A percentile compares a stretch with the other conserved stretches of the same genome.
Conservation (phyloP, 2,113 vertebrate genomes). For the Xenopus tropicalis region DNA sequence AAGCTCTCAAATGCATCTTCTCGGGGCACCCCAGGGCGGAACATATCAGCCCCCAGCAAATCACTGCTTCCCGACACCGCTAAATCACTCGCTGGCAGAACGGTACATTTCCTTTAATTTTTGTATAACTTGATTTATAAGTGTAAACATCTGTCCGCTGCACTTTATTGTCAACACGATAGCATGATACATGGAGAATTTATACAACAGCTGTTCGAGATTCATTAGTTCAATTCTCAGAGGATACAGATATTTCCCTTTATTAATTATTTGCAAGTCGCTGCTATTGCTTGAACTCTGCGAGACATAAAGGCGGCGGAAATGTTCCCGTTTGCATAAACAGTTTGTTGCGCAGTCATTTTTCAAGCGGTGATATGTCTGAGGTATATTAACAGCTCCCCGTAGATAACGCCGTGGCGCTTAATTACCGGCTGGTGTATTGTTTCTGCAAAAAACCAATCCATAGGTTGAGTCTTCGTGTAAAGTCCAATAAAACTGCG, state of each 20-base stretch:
- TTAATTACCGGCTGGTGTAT: background rate
- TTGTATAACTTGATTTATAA: conserved; percentile 65
- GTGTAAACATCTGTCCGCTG: conserved; percentile 68
- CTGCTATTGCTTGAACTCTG: conserved; percentile 11
- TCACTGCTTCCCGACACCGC: background rate
- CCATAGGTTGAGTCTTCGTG: background rate
- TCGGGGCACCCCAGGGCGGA: too few relatives aligned
- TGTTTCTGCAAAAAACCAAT: background rate
- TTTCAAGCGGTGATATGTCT: background rate
- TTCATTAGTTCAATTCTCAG: conserved; percentile 69
- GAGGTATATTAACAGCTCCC: background rate
- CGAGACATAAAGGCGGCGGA: conserved; percentile 32
- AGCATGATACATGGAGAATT: conserved; percentile 58
- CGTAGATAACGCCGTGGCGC: conserved; percentile 1
- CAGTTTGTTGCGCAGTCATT: conserved; percentile 14
- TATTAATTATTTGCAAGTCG: conserved; percentile 65
- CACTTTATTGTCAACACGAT: conserved; percentile 68
- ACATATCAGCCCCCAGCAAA: background rate
- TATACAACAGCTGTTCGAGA: conserved; percentile 64
- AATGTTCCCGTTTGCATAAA: conserved; percentile 43
- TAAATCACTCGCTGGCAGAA: conserved; percentile 8
- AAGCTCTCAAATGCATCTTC: too few relatives aligned
- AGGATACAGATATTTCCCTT: conserved; percentile 69
- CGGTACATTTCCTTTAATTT: conserved; percentile 64
- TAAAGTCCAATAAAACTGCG: background rate